Evolutionary conservation across 2,113 vertebrate genomes (phyloP), one percentile per base, ranked within the genome.

Genomic region (Craseonycteris thonglongyai): DNA sequence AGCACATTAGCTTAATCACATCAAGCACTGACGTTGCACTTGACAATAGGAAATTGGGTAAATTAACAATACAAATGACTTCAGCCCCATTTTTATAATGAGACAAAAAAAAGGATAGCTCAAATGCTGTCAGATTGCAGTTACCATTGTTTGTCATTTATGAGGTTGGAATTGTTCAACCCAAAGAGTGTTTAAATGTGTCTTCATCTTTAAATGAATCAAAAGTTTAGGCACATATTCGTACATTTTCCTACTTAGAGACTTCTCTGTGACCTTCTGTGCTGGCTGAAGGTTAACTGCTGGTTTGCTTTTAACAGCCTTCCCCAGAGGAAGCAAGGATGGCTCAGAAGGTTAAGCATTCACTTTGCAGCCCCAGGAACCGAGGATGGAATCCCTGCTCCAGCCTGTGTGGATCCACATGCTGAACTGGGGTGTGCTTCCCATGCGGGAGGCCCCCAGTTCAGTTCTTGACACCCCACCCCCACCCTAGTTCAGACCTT

Each of bases 31-130:
- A 56, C 33, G 38, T 1, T 65, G 74, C 58, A 68, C 49, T 82
- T 59, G 76, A 95, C 89, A 96, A 94, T 58, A 66, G 94, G 94
- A 94, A 97, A 97, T 72, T 33, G 78, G 95, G 63, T 1, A 0
- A 96, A 97, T 97, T 95, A 96, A 59, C 8, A 96, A 59, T 7
- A 19, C 40, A 81, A 96, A 90, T 51, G 61, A 65, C 87, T 97
- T 97, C 92, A 65, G 28, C 81, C 69, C 40, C 35, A 15, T 8
- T 40, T 94, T 96, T 83, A 28, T 95, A 97, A 81, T 95, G 95
- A 93, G 1, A 16, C 79, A 65, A 58, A 28, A 59, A 40, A 59
- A 21, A 16, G 26, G 16, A n/a, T 24, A 28, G 9, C 7, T 22
- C 76, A 71, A n/a, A 91, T 42, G 59, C 47, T 78, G 65, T 51